Conservation (phyloP, 2,113 vertebrate species). For the Amia ocellicauda region DNA sequence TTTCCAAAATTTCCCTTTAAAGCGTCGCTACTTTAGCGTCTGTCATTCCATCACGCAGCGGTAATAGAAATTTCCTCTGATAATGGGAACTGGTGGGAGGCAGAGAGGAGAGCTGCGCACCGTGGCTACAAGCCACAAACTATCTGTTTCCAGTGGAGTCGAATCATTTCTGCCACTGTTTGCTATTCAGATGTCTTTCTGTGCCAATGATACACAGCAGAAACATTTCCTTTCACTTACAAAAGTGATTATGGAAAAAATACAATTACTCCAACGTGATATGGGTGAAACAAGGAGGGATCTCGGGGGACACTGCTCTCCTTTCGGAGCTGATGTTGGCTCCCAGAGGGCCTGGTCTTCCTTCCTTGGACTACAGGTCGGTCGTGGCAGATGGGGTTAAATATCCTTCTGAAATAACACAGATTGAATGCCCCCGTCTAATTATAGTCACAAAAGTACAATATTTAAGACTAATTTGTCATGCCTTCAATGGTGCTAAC, state of each 20-base stretch:
- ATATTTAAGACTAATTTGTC: too few species aligned
- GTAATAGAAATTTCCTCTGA: conserved; percentile 56
- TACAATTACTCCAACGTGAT: conserved; percentile 9
- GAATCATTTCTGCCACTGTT: conserved; percentile 35
- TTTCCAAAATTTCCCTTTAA: conserved; percentile 7
- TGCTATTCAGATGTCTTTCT: background rate
- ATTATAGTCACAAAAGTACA: too few species aligned
- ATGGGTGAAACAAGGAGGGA: conserved; percentile 9
- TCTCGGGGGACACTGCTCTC: conserved; percentile 3
- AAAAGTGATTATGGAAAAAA: conserved; percentile 12
- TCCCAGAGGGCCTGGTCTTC: background rate
- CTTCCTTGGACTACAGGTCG: conserved; percentile 1
- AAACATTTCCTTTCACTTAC: conserved; percentile 7
- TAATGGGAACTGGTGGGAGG: conserved; percentile 54
- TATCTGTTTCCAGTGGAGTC: conserved; percentile 50
- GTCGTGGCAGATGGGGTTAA: too few species aligned
- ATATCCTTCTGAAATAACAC: too few species aligned
- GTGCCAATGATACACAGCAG: background rate
- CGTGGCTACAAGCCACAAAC: conserved; percentile 49
- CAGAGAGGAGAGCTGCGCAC: conserved; percentile 45
- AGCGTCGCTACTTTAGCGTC: background rate
- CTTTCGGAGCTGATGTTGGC: conserved; percentile 4
- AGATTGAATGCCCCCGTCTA: too few species aligned
- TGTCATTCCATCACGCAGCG: conserved; percentile 27
- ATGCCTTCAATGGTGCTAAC: too few species aligned